These are phyloP conservation scores for Syndactyla subalaris DNA, from an alignment of 2,797 vertebrate genomes.

Conservation along the genomic window DNA sequence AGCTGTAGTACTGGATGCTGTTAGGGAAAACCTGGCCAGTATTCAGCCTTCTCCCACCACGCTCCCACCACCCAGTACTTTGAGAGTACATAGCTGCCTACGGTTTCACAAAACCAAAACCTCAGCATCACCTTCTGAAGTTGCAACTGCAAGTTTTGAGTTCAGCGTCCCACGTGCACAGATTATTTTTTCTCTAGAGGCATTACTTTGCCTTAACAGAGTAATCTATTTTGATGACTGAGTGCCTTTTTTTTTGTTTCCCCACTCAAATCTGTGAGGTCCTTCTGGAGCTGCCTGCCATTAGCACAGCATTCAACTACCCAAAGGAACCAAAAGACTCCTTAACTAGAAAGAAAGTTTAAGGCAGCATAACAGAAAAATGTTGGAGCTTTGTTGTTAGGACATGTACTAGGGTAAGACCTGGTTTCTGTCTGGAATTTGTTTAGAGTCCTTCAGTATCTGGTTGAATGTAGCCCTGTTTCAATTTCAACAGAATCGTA, in stretches of 20 bases:
- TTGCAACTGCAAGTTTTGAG: neutral
- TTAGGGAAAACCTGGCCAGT: neutral
- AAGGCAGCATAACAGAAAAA: neutral
- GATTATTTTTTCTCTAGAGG: neutral
- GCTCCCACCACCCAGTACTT: neutral
- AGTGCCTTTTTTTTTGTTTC: neutral
- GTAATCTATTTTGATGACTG: neutral
- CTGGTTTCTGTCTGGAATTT: neutral
- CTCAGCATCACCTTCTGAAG: neutral
- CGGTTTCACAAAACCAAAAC: neutral
- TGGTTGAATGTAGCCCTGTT: neutral
- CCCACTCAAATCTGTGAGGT: neutral
- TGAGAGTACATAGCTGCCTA: neutral
- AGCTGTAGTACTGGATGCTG: neutral
- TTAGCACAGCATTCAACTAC: neutral
- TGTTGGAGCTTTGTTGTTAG: neutral
- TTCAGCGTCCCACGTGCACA: neutral
- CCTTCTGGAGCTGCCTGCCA: neutral
- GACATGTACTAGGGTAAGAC: neutral
- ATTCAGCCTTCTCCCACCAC: neutral
- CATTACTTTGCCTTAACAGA: neutral
- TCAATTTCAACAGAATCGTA: neutral
- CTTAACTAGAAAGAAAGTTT: neutral
- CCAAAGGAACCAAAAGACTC: neutral
- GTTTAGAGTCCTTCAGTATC: slow-evolving; percentile 8